Conservation (phyloP, 2,888 invertebrate genomes). For the Metacarcinus magister region DNA sequence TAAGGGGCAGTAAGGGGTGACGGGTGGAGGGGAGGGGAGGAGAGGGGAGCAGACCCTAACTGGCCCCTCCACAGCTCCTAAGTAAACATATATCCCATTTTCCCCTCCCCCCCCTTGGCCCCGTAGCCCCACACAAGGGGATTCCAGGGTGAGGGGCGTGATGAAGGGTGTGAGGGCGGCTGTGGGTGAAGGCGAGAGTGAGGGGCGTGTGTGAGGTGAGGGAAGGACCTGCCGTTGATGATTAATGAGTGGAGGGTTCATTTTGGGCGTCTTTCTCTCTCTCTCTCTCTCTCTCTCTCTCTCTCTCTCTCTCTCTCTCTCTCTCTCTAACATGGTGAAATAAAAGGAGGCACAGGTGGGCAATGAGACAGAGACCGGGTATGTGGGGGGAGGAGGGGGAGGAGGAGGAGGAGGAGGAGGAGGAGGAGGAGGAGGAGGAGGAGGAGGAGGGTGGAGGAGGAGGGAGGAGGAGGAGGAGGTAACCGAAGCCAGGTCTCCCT, state of each 20-base stretch:
- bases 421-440: conserved; percentile 44
- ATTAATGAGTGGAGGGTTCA: neutral
- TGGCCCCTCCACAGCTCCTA: neutral
- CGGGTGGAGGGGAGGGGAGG: neutral
- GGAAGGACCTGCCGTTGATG: neutral
- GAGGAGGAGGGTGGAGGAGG: neutral
- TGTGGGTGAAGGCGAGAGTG: neutral
- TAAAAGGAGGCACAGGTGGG: neutral
- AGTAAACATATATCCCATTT: neutral
- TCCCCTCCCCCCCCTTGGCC: neutral
- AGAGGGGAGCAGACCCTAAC: neutral
- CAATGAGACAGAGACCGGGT: neutral
- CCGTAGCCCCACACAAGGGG: neutral
- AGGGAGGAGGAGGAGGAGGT: neutral
- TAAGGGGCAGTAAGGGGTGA: neutral
- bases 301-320: conserved; percentile 58
- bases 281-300: conserved; percentile 61
- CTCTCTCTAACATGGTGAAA: neutral
- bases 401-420: conserved; percentile 31
- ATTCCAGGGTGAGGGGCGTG: neutral
- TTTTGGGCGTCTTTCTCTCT: neutral
- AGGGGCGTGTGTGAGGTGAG: neutral
- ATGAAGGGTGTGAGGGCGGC: no score
- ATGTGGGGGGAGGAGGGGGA: neutral
- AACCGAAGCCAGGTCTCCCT: conserved; percentile 41